Conservation (phyloP, 2,797 vertebrate species). For the Agapornis canus region DNA sequence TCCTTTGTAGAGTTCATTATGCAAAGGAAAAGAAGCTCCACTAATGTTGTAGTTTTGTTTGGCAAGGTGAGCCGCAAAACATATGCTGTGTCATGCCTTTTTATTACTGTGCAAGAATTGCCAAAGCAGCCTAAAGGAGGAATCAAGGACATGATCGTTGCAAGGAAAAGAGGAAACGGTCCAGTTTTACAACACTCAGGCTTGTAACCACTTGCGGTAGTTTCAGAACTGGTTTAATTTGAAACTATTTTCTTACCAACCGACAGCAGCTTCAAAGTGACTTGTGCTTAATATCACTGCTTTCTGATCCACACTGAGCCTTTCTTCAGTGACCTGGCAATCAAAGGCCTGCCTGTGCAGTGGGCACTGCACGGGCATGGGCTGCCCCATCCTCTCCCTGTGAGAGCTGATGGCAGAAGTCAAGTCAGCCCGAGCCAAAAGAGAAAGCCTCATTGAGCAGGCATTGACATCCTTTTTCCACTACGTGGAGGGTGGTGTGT, state of each 20-base stretch:
- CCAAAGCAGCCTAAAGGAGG: conserved; percentile 68
- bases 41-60: conserved; percentile 55
- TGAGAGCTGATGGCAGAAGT: not conserved
- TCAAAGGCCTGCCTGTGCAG: not conserved
- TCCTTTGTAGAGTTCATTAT: conserved; percentile 60
- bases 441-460: not conserved
- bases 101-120: conserved; percentile 60
- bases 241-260: conserved; percentile 50
- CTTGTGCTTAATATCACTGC: not conserved
- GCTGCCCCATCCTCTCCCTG: not conserved
- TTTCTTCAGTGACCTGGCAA: not conserved
- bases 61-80: conserved; percentile 47
- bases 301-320: not conserved
- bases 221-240: conserved; percentile 55
- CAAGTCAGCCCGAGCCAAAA: not conserved
- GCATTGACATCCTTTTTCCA: not conserved
- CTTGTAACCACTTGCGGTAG: conserved; percentile 37
- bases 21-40: conserved; percentile 56
- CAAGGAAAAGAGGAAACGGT: conserved; percentile 62
- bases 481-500: accelerated
- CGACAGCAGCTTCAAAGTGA: not conserved
- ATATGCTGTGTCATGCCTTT: conserved; percentile 69
- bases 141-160: conserved; percentile 60
- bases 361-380: accelerated
- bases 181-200: conserved; percentile 57